phyloP scores from a whole-genome alignment of 2,113 vertebrate species.

The Drymodes brunneopygia region DNA sequence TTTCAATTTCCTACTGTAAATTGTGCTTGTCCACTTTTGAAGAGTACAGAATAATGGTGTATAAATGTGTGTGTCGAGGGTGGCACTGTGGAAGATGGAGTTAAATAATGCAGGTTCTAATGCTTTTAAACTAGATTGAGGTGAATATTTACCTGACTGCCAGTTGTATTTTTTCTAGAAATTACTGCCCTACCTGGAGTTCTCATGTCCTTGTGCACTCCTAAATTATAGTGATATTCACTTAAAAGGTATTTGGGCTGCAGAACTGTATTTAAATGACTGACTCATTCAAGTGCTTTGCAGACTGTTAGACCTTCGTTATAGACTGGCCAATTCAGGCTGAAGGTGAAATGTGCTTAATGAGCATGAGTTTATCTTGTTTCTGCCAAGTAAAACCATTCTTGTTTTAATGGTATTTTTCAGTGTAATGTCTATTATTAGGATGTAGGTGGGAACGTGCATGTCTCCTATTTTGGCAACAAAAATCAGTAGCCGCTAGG shows the following conservation, averaged over 20 bases:
- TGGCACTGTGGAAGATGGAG: neutral
- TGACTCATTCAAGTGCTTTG: neutral
- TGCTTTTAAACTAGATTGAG: neutral
- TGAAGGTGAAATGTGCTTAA: neutral
- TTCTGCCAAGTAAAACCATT: neutral
- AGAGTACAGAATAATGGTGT: neutral
- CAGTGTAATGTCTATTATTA: neutral
- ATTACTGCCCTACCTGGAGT: neutral
- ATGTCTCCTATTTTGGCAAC: neutral
- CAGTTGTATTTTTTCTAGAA: neutral
- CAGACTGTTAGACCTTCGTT: neutral
- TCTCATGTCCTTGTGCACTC: neutral
- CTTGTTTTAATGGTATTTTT: neutral
- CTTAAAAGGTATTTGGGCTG: neutral
- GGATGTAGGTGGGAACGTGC: neutral
- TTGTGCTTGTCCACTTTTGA: constrained; percentile 42
- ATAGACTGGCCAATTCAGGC: neutral
- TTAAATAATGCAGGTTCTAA: constrained; percentile 32
- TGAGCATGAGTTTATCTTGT: neutral
- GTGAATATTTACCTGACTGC: neutral
- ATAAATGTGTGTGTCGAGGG: neutral
- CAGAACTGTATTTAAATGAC: neutral
- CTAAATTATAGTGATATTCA: neutral
- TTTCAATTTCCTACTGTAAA: constrained; percentile 38
- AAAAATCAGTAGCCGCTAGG: neutral